These are phyloP conservation scores for Drosophila ogumai DNA, from an alignment of 1,140 invertebrate genomes.

Conservation along the genomic window DNA sequence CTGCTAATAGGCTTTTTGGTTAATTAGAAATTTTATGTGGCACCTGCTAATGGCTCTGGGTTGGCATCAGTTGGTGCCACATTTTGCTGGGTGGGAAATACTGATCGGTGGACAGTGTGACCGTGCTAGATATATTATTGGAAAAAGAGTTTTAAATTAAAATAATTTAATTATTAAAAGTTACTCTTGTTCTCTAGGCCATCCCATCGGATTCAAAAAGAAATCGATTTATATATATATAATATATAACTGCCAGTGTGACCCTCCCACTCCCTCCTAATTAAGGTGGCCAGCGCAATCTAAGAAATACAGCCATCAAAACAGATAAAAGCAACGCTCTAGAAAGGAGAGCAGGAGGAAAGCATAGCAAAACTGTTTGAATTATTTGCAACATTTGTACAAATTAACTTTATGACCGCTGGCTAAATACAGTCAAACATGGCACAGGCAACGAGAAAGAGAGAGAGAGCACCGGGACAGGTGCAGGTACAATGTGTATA, in stretches of 20 bases:
- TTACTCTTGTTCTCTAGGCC: too few relatives aligned
- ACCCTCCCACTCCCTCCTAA: not conserved
- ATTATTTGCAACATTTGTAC: slow-evolving; percentile 82
- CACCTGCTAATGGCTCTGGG: slow-evolving; percentile 48
- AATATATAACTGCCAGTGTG: slow-evolving; percentile 1
- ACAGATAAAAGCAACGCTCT: slow-evolving; percentile 25
- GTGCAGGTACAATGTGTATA: slow-evolving; percentile 73
- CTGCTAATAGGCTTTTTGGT: slow-evolving; percentile 77
- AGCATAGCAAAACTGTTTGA: slow-evolving; percentile 59
- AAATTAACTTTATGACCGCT: slow-evolving; percentile 82
- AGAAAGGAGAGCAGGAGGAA: not conserved
- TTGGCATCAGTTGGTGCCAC: slow-evolving; percentile 19
- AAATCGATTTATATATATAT: not conserved
- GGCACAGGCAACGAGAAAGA: slow-evolving; percentile 26
- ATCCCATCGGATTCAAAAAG: too few relatives aligned
- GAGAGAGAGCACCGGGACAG: slow-evolving; percentile 20
- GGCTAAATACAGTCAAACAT: slow-evolving; percentile 83
- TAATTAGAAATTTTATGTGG: slow-evolving; percentile 78
- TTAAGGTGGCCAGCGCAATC: slow-evolving; percentile 16
- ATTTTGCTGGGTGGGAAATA: slow-evolving; percentile 11
- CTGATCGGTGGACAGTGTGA: slow-evolving; percentile 34
- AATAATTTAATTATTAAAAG: too few relatives aligned
- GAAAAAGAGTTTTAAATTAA: not conserved
- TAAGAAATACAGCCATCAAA: slow-evolving; percentile 43
- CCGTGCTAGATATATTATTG: not conserved